phyloP scores from a whole-genome alignment of 2,888 invertebrate genomes.

The Rhamnusium bicolor region DNA sequence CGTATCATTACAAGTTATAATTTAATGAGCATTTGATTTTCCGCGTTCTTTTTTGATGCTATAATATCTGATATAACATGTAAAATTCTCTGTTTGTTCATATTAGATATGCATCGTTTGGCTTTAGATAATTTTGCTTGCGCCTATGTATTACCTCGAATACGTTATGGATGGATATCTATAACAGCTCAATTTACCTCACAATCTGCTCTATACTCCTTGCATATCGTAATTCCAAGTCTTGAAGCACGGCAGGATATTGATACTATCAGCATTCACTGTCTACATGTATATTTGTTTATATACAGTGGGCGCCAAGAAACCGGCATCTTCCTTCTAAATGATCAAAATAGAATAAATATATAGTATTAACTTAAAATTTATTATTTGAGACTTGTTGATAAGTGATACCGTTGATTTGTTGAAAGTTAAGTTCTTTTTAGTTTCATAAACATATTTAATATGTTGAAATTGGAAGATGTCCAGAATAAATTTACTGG shows the following conservation, averaged over 20 bases:
- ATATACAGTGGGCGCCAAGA: background rate
- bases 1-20: background rate
- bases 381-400: background rate
- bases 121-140: background rate
- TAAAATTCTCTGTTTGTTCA: background rate
- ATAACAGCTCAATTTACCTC: conserved; percentile 3
- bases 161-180: background rate
- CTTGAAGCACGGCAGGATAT: background rate
- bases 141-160: background rate
- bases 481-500: background rate
- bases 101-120: background rate
- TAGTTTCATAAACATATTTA: background rate
- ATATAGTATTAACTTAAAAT: background rate
- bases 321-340: background rate
- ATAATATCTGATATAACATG: background rate
- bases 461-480: background rate
- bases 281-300: background rate
- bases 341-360: background rate
- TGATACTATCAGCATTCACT: background rate
- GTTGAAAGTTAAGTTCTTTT: background rate
- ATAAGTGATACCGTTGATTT: background rate
- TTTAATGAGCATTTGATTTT: conserved; percentile 1
- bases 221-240: background rate
- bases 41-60: background rate
- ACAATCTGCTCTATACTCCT: background rate